Evolutionary conservation across 2,888 invertebrate species (phyloP).

Genomic region (Encarsia formosa): DNA sequence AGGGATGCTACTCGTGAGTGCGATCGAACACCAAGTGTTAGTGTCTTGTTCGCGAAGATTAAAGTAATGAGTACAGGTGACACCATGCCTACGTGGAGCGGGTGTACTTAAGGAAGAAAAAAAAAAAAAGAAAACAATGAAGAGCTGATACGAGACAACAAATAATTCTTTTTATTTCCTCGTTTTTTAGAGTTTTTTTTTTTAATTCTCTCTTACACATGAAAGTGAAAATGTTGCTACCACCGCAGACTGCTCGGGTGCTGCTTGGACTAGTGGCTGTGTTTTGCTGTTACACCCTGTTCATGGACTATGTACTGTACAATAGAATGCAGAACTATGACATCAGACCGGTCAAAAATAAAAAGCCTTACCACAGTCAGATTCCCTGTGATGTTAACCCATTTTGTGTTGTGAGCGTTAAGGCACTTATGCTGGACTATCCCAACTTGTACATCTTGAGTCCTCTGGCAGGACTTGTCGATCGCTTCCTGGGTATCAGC

Average conservation of each 20-base stretch:
- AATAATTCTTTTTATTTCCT: too few species aligned
- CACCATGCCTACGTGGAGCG: too few species aligned
- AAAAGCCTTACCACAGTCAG: constrained; percentile 49
- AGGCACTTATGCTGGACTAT: constrained; percentile 77
- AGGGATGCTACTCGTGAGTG: too few species aligned
- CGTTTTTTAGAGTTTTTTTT: too few species aligned
- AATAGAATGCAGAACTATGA: constrained; percentile 67
- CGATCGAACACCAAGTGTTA: too few species aligned
- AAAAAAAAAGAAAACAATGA: too few species aligned
- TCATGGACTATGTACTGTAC: constrained; percentile 71
- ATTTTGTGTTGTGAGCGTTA: constrained; percentile 76
- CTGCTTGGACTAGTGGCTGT: constrained; percentile 56
- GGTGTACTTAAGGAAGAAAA: too few species aligned
- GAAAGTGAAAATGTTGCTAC: constrained; percentile 9
- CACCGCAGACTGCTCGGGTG: constrained; percentile 36
- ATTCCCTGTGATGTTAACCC: constrained; percentile 71
- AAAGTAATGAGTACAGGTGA: too few species aligned
- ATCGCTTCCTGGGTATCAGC: constrained; percentile 64
- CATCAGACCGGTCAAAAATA: constrained; percentile 55
- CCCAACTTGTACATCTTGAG: constrained; percentile 80
- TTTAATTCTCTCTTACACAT: too few species aligned
- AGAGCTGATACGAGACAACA: too few species aligned
- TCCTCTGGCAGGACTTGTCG: constrained; percentile 72
- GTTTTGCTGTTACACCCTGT: constrained; percentile 60
- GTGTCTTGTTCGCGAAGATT: too few species aligned